phyloP scores from a whole-genome alignment of 2,113 vertebrate species.

The Mirounga angustirostris region DNA sequence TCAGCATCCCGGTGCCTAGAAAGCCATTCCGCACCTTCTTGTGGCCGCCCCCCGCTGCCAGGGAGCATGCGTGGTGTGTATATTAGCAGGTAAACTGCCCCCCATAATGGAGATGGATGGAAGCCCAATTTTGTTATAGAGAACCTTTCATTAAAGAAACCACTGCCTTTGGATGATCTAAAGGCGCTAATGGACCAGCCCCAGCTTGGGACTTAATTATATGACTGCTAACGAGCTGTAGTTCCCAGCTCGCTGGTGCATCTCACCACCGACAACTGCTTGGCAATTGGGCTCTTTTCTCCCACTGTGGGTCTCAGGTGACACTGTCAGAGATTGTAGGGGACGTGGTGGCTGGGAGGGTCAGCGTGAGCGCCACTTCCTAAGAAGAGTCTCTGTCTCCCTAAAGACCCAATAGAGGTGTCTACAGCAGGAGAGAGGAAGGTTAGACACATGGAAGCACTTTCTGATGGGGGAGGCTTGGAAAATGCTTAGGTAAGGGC shows the following conservation, averaged over 20 bases:
- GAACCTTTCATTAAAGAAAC: conserved; percentile 76
- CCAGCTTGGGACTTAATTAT: conserved; percentile 77
- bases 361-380: background rate
- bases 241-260: background rate
- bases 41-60: background rate
- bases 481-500: fast-evolving
- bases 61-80: background rate
- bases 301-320: background rate
- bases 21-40: background rate
- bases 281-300: background rate
- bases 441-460: background rate
- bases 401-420: background rate
- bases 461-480: background rate
- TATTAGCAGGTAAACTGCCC: conserved; percentile 62
- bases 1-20: background rate
- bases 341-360: background rate
- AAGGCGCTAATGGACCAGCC: conserved; percentile 52
- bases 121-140: conserved; percentile 55
- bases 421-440: background rate
- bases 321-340: background rate
- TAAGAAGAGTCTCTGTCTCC: background rate
- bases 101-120: conserved; percentile 70
- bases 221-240: background rate
- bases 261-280: background rate
- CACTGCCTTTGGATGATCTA: conserved; percentile 38